Percentiles rank a stretch among this genome's conserved stretches.
phyloP scores from a whole-genome alignment of 2,888 invertebrate genomes.

The Ophion ventricosus region DNA sequence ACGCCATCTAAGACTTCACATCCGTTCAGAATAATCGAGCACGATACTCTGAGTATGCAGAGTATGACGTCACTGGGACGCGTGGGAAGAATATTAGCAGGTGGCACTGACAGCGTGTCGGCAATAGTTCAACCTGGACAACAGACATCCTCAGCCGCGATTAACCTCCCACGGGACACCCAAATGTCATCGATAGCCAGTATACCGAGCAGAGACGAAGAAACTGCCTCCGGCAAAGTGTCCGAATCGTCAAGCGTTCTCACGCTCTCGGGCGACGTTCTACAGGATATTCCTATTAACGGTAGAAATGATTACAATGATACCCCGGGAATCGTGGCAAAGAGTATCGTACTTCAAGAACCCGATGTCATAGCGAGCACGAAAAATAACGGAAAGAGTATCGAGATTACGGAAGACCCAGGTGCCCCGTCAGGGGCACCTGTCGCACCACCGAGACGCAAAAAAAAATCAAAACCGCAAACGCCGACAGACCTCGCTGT shows the following conservation, averaged over 20 bases:
- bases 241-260: slow-evolving; percentile 80
- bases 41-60: slow-evolving; percentile 93
- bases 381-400: slow-evolving; percentile 84
- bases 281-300: slow-evolving; percentile 77
- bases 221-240: slow-evolving; percentile 79
- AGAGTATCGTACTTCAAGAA: slow-evolving; percentile 86
- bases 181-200: slow-evolving; percentile 79
- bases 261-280: slow-evolving; percentile 79
- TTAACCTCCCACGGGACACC: slow-evolving; percentile 75
- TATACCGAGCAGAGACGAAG: slow-evolving; percentile 81
- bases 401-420: slow-evolving; percentile 75
- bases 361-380: slow-evolving; percentile 97
- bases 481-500: slow-evolving; percentile 81
- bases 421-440: slow-evolving; percentile 82
- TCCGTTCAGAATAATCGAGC: slow-evolving; percentile 94
- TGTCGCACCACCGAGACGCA: slow-evolving; percentile 91
- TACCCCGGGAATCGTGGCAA: slow-evolving; percentile 74
- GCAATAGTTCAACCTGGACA: slow-evolving; percentile 75
- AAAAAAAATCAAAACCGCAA: slow-evolving; percentile 87
- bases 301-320: slow-evolving; percentile 74
- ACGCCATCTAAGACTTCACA: slow-evolving; percentile 87
- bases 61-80: slow-evolving; percentile 95
- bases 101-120: slow-evolving; percentile 83
- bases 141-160: slow-evolving; percentile 71
- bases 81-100: slow-evolving; percentile 91